Conservation (phyloP, 2,113 vertebrate species). For the Bos indicus region DNA sequence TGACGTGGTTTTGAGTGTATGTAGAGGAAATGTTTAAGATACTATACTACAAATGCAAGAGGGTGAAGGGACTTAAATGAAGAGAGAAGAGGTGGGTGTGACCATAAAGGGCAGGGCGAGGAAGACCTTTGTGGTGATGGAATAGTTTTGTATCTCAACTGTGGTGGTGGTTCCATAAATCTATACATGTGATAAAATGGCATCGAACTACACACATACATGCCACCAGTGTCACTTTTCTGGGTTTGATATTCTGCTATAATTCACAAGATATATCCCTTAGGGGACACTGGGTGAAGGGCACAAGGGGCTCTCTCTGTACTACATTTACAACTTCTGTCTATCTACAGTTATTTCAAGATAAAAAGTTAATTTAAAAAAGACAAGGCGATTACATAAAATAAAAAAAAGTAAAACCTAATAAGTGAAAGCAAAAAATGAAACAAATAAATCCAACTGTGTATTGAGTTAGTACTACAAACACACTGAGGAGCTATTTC, state of each 20-base stretch:
- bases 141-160: background rate
- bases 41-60: background rate
- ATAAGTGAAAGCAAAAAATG: slow-evolving; percentile 4
- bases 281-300: background rate
- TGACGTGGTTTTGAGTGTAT: background rate
- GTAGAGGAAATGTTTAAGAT: background rate
- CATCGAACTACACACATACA: background rate
- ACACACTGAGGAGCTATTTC: background rate
- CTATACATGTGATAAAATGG: background rate
- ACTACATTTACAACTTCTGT: background rate
- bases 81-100: background rate
- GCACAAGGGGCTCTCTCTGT: background rate
- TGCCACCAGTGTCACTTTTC: background rate
- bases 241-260: background rate
- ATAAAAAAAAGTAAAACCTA: background rate
- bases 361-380: background rate
- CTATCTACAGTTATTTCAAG: background rate
- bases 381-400: background rate
- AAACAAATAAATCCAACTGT: background rate
- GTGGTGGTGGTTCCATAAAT: background rate
- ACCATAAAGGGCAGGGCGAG: background rate
- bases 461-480: background rate
- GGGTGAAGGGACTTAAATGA: background rate
- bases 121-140: background rate
- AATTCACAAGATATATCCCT: background rate